These are phyloP conservation scores for Strigamia transsilvanica DNA, from an alignment of 2,888 invertebrate genomes.

Conservation along the genomic window DNA sequence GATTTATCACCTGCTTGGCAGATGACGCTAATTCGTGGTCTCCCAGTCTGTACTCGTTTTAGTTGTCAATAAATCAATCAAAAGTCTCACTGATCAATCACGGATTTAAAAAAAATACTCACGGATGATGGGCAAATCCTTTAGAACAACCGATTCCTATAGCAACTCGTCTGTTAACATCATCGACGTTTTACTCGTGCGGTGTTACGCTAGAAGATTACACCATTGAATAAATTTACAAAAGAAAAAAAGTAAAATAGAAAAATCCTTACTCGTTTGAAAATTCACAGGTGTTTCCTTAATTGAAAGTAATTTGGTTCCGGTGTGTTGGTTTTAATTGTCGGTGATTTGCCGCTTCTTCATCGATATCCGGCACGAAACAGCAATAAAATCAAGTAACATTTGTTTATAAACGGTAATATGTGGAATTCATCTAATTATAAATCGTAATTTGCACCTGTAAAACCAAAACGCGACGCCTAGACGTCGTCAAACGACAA, in stretches of 20 bases:
- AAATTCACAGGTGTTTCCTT: slow-evolving; percentile 22
- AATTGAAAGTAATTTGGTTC: slow-evolving; percentile 20
- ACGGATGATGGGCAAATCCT: not conserved
- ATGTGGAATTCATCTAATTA: slow-evolving; percentile 31
- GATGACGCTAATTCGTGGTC: slow-evolving; percentile 35
- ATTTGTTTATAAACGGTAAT: slow-evolving; percentile 26
- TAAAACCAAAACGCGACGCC: not conserved
- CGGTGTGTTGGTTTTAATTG: slow-evolving; percentile 20
- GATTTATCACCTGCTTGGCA: slow-evolving; percentile 35
- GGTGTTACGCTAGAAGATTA: not conserved
- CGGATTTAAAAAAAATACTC: slow-evolving; percentile 5
- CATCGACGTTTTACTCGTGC: not conserved
- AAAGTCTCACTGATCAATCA: slow-evolving; percentile 29
- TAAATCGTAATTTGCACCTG: slow-evolving; percentile 35
- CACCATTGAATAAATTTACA: no score
- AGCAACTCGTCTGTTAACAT: slow-evolving; percentile 7
- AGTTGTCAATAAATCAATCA: slow-evolving; percentile 29
- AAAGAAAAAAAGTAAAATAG: not conserved
- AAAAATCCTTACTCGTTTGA: not conserved
- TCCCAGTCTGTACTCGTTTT: slow-evolving; percentile 29
- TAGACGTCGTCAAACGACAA: slow-evolving; percentile 15
- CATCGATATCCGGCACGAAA: slow-evolving; percentile 30
- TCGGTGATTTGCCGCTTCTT: slow-evolving; percentile 38
- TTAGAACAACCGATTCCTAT: not conserved
- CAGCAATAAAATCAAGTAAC: not conserved